Percentiles rank a stretch among this genome's conserved stretches.
Evolutionary conservation across 1,140 invertebrate species (phyloP).

Genomic region (Achatina immaculata): DNA sequence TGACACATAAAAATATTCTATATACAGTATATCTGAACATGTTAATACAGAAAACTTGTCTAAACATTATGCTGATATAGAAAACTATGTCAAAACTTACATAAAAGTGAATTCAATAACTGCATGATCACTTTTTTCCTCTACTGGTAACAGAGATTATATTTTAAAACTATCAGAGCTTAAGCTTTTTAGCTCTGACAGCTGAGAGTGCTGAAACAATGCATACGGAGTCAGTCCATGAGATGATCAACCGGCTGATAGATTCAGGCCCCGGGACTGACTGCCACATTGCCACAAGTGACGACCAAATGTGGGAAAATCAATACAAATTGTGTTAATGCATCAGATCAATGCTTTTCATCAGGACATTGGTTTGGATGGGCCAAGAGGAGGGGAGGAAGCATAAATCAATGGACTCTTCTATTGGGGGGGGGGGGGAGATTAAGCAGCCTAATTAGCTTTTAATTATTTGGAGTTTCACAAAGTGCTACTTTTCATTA

Average conservation of each 20-base stretch:
- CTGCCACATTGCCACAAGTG: background rate
- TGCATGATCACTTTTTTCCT: no score
- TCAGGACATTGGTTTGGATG: background rate
- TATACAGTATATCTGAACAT: no score
- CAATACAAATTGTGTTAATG: constrained; percentile 33
- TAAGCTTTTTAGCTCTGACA: no score
- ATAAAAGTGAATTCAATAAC: no score
- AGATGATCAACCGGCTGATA: background rate
- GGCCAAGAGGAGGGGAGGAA: no score
- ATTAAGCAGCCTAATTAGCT: background rate
- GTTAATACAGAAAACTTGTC: no score
- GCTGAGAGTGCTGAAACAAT: background rate
- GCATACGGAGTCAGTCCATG: background rate
- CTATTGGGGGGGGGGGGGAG: background rate
- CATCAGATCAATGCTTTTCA: constrained; percentile 8
- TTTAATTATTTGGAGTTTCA: background rate
- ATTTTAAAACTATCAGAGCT: no score
- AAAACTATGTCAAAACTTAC: no score
- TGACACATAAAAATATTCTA: no score
- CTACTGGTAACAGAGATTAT: no score
- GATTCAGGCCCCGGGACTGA: background rate
- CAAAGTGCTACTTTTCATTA: background rate
- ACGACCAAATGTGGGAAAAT: constrained; percentile 12
- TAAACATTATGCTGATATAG: no score
- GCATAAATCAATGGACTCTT: background rate